A percentile compares a stretch with the other conserved stretches of the same genome.
phyloP scores from a whole-genome alignment of 2,113 vertebrate genomes.

The Xiphophorus couchianus region DNA sequence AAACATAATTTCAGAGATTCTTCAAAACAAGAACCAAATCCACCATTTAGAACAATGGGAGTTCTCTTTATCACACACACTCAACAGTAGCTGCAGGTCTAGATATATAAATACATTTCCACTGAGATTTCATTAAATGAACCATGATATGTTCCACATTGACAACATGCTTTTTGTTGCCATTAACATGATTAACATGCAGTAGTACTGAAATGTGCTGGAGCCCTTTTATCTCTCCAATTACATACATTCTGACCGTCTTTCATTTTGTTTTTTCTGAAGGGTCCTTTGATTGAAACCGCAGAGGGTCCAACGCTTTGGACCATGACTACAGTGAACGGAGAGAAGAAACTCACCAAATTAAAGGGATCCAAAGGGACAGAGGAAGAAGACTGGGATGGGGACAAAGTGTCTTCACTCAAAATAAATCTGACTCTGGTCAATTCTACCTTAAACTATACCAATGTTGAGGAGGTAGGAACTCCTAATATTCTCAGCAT shows the following conservation, averaged over 20 bases:
- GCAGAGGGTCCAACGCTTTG: slow-evolving; percentile 41
- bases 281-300: slow-evolving; percentile 64
- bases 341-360: slow-evolving; percentile 13
- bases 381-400: slow-evolving; percentile 4
- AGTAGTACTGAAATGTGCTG: too few species aligned
- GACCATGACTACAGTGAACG: slow-evolving; percentile 9
- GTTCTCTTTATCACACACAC: too few species aligned
- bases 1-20: too few species aligned
- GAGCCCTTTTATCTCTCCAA: background rate
- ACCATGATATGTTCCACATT: background rate
- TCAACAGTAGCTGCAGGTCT: background rate
- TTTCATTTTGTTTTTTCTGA: slow-evolving; percentile 11
- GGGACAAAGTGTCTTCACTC: slow-evolving; percentile 27
- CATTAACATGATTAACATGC: too few species aligned
- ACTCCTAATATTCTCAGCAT: background rate
- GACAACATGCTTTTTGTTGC: too few species aligned
- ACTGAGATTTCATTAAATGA: background rate
- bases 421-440: slow-evolving; percentile 37
- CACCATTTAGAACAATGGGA: too few species aligned
- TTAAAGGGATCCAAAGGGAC: slow-evolving; percentile 27
- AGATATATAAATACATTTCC: background rate
- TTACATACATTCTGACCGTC: background rate
- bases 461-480: slow-evolving; percentile 57
- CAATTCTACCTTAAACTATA: slow-evolving; percentile 61
- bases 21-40: too few species aligned